A percentile compares a stretch with the other conserved stretches of the same genome.
Evolutionary conservation across 2,113 vertebrate genomes (phyloP).

Genomic region (Mesoclemmys tuberculata): DNA sequence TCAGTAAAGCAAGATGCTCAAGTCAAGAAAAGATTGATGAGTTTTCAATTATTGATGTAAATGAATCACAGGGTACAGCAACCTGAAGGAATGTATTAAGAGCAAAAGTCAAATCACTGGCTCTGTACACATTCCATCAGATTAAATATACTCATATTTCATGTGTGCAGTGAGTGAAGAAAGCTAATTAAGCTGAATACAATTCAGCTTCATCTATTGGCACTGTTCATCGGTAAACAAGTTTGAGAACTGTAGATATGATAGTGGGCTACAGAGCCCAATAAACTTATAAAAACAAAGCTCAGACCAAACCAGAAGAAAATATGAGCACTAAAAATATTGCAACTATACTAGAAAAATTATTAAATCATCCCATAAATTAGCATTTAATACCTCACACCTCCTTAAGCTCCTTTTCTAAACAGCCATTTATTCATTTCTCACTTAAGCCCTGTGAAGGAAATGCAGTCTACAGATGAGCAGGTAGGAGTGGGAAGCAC

Average conservation of each 20-base stretch:
- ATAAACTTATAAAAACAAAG: conserved; percentile 56
- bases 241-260: conserved; percentile 48
- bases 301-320: conserved; percentile 44
- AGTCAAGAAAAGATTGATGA: conserved; percentile 69
- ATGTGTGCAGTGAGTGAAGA: conserved; percentile 58
- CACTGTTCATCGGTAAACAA: conserved; percentile 62
- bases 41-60: conserved; percentile 76
- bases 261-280: conserved; percentile 30
- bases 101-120: conserved; percentile 66
- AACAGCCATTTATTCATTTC: conserved; percentile 56
- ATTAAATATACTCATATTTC: conserved; percentile 73
- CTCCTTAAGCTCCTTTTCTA: conserved; percentile 54
- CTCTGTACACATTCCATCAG: conserved; percentile 14
- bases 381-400: conserved; percentile 52
- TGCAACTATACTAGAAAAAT: conserved; percentile 61
- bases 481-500: not conserved
- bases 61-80: conserved; percentile 62
- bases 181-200: conserved; percentile 69
- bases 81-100: conserved; percentile 67
- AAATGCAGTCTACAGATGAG: conserved; percentile 54
- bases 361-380: conserved; percentile 67
- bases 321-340: conserved; percentile 28
- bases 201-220: conserved; percentile 54
- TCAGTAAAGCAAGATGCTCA: conserved; percentile 47
- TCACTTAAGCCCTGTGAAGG: conserved; percentile 34